These are phyloP conservation scores for Clarias magur DNA, from an alignment of 2,113 vertebrate genomes.

Conservation along the genomic window DNA sequence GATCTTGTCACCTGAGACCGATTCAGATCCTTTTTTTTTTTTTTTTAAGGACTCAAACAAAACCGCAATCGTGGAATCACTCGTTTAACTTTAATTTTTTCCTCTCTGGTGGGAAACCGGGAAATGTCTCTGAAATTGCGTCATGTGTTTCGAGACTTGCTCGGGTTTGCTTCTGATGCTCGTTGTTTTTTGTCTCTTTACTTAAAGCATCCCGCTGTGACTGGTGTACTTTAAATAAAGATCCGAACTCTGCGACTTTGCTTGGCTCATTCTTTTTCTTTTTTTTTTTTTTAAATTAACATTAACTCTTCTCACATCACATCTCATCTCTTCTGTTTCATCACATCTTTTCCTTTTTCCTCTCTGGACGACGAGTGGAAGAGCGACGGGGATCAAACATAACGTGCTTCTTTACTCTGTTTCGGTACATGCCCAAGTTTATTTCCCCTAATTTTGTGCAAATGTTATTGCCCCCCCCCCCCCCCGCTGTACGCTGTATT, in stretches of 20 bases:
- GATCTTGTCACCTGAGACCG: not conserved
- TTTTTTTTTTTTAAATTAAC: no score
- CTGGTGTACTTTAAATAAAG: slow-evolving; percentile 18
- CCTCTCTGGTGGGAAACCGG: not conserved
- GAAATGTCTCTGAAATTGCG: slow-evolving; percentile 8
- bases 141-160: not conserved
- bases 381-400: not conserved
- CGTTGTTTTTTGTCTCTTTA: not conserved
- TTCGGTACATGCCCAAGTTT: not conserved
- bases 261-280: not conserved
- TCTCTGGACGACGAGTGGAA: not conserved
- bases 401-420: not conserved
- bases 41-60: not conserved
- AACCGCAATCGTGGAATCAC: not conserved
- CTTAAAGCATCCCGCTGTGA: not conserved
- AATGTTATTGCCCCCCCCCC: slow-evolving; percentile 38
- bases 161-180: not conserved
- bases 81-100: not conserved
- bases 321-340: not conserved
- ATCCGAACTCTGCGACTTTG: not conserved
- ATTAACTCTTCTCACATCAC: not conserved
- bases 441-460: slow-evolving; percentile 20
- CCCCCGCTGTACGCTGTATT: slow-evolving; percentile 18
- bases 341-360: not conserved
- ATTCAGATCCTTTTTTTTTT: not conserved